Conservation (phyloP, 2,113 vertebrate genomes). For the Sterna hirundo region DNA sequence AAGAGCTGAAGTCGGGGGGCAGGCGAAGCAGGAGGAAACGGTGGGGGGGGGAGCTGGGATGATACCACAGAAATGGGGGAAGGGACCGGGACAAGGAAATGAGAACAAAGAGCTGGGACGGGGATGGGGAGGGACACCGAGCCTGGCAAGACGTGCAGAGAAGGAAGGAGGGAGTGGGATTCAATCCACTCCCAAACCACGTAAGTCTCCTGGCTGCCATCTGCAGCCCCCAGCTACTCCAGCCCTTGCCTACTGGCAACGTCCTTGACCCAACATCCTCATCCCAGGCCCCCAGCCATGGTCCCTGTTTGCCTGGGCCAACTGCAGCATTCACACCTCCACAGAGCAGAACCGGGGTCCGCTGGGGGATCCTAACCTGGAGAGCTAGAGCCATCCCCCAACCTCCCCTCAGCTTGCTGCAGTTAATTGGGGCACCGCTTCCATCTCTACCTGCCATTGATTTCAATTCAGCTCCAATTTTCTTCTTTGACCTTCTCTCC, state of each 20-base stretch:
- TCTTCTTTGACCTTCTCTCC: constrained; percentile 57
- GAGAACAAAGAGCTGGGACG: neutral
- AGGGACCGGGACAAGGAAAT: neutral
- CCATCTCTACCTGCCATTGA: constrained; percentile 56
- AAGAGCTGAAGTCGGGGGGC: neutral
- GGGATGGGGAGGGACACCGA: neutral
- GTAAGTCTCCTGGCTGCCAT: neutral
- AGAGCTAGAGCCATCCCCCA: neutral
- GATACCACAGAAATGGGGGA: neutral
- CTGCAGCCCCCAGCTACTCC: neutral
- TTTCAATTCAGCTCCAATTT: constrained; percentile 58
- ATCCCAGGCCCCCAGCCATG: accelerated
- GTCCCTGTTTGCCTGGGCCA: neutral
- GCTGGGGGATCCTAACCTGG: neutral
- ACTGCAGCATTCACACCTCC: neutral
- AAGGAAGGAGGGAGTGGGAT: neutral
- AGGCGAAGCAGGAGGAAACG: neutral
- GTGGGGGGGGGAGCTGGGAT: neutral
- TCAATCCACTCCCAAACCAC: neutral
- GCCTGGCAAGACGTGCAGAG: neutral
- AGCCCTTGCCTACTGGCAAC: neutral
- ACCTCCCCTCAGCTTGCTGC: neutral
- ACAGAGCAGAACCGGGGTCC: neutral
- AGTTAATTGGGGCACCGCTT: constrained; percentile 9
- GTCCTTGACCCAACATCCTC: neutral